Conservation (phyloP, 2,888 invertebrate species). For the Drepanosiphum platanoidis region DNA sequence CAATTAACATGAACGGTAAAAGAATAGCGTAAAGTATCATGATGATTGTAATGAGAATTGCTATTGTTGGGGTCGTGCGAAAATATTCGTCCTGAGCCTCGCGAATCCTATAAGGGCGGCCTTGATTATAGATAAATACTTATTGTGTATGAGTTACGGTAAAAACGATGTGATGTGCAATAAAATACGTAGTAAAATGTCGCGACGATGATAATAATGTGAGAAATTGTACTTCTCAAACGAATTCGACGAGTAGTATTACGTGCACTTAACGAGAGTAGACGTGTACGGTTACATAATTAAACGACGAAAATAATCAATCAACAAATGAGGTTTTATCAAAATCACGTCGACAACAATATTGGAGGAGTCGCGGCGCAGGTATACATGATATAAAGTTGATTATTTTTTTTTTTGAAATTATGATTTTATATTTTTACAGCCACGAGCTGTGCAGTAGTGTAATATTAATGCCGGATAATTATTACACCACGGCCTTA, state of each 20-base stretch:
- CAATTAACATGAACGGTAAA: too few species aligned
- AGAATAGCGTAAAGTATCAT: too few species aligned
- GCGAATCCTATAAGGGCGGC: too few species aligned
- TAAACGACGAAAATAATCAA: not conserved
- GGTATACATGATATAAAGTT: constrained; percentile 22
- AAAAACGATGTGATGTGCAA: not conserved
- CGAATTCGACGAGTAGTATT: not conserved
- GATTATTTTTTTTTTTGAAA: constrained; percentile 56
- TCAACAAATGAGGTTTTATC: constrained; percentile 13
- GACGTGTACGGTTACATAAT: not conserved
- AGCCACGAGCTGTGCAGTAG: constrained; percentile 1
- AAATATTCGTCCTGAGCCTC: too few species aligned
- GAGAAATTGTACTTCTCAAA: too few species aligned
- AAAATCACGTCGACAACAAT: not conserved
- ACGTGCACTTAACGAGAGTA: not conserved
- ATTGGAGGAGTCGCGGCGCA: not conserved
- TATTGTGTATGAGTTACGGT: too few species aligned
- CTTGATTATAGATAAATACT: too few species aligned
- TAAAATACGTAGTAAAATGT: not conserved
- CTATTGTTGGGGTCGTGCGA: too few species aligned
- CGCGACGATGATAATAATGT: not conserved
- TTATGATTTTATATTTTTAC: constrained; percentile 28
- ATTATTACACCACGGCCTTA: constrained; percentile 59
- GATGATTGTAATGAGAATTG: too few species aligned
- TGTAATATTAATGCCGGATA: constrained; percentile 55